These are phyloP conservation scores for Dynastes hyllus DNA, from an alignment of 2,888 invertebrate genomes.

Conservation along the genomic window DNA sequence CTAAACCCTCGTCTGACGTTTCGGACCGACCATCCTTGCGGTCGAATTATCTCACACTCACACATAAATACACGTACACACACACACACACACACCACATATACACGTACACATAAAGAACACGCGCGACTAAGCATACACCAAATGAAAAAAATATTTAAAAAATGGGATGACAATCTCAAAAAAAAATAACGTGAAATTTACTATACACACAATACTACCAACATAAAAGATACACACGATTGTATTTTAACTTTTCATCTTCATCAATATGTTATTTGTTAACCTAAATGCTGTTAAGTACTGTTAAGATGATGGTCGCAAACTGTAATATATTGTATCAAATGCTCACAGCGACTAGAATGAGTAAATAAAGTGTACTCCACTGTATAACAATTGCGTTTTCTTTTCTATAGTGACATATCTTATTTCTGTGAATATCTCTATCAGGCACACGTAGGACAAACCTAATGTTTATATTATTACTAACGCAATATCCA, in stretches of 20 bases:
- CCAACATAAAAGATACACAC: slow-evolving; percentile 61
- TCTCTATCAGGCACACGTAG: no score
- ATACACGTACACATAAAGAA: not conserved
- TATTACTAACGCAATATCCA: no score
- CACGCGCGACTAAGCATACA: no score
- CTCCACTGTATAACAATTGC: slow-evolving; percentile 64
- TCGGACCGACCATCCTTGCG: slow-evolving; percentile 11
- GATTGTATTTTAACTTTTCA: slow-evolving; percentile 70
- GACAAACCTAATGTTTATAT: no score
- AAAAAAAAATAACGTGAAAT: slow-evolving; percentile 29
- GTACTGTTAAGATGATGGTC: slow-evolving; percentile 72
- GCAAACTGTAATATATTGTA: slow-evolving; percentile 72
- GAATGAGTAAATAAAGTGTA: slow-evolving; percentile 70
- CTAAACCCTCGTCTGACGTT: slow-evolving; percentile 38
- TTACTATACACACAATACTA: slow-evolving; percentile 36
- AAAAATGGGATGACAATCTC: slow-evolving; percentile 24
- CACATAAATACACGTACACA: not conserved
- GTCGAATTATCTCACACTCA: slow-evolving; percentile 28
- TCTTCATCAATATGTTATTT: slow-evolving; percentile 72
- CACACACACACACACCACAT: not conserved
- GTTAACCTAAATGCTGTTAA: slow-evolving; percentile 72
- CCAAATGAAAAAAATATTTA: no score
- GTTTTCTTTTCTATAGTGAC: not conserved
- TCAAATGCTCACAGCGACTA: slow-evolving; percentile 71
- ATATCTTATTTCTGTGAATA: no score